These are phyloP conservation scores for Atopsyche davidsoni DNA, from an alignment of 1,140 invertebrate genomes.

Conservation along the genomic window DNA sequence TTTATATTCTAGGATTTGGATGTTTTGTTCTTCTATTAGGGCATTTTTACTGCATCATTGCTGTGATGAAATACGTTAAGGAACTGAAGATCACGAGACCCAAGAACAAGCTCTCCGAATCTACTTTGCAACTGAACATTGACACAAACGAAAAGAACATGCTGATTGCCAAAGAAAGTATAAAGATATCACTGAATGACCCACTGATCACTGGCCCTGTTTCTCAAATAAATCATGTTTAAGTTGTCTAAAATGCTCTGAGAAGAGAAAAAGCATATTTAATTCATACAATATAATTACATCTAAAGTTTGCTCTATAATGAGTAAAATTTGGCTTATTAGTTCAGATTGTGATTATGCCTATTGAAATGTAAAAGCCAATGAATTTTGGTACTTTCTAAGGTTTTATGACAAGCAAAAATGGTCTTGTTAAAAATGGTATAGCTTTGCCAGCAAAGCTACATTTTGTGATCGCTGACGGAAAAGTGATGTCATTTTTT, in stretches of 20 bases:
- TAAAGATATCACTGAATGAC: conserved; percentile 18
- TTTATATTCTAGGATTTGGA: conserved; percentile 24
- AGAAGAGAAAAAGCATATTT: too few relatives aligned
- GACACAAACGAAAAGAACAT: conserved; percentile 17
- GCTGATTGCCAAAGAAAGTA: conserved; percentile 14
- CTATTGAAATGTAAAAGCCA: too few relatives aligned
- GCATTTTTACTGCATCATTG: conserved; percentile 26
- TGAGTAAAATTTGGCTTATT: too few relatives aligned
- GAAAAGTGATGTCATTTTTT: too few relatives aligned
- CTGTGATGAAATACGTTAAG: conserved; percentile 24
- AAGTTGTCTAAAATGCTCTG: conserved; percentile 3
- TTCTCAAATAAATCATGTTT: conserved; percentile 13
- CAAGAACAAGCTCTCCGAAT: conserved; percentile 15
- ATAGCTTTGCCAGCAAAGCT: too few relatives aligned
- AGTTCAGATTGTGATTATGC: too few relatives aligned
- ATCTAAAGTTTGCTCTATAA: too few relatives aligned
- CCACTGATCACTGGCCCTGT: conserved; percentile 3
- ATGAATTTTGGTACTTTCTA: too few relatives aligned
- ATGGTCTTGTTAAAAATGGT: too few relatives aligned
- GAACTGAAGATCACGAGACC: conserved; percentile 16
- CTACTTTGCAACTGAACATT: conserved; percentile 13
- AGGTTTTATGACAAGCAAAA: too few relatives aligned
- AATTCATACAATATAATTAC: too few relatives aligned
- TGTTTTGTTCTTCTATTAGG: conserved; percentile 17
- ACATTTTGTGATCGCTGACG: too few relatives aligned